These are phyloP conservation scores for Drosophila ficusphila DNA, from an alignment of 1,140 invertebrate genomes.

Conservation along the genomic window DNA sequence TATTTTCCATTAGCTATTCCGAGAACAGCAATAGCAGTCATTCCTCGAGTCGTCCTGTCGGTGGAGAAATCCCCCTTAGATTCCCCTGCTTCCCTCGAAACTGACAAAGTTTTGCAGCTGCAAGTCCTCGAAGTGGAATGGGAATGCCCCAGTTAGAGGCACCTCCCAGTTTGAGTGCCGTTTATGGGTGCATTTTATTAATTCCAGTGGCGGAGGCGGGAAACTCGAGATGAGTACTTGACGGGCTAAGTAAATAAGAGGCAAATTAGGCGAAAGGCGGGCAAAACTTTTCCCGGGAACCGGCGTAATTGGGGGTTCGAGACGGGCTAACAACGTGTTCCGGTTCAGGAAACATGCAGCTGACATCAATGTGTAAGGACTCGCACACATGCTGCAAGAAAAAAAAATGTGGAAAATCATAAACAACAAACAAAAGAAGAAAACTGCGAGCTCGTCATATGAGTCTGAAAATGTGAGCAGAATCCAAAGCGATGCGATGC, in stretches of 20 bases:
- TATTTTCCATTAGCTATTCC: constrained; percentile 55
- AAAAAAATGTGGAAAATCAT: constrained; percentile 43
- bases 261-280: constrained; percentile 54
- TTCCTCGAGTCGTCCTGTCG: constrained; percentile 5
- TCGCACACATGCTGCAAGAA: constrained; percentile 26
- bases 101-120: constrained; percentile 29
- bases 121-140: constrained; percentile 5
- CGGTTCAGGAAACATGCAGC: constrained; percentile 62
- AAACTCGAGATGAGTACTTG: constrained; percentile 18
- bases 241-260: constrained; percentile 59
- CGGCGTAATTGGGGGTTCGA: constrained; percentile 10
- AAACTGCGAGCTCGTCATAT: constrained; percentile 38
- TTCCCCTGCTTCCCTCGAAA: not conserved
- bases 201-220: constrained; percentile 24
- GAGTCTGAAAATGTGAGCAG: constrained; percentile 42
- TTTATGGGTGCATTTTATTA: constrained; percentile 49
- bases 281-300: constrained; percentile 28
- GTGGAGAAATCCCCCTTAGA: not conserved
- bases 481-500: constrained; percentile 29
- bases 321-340: constrained; percentile 43
- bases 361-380: constrained; percentile 62
- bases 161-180: not conserved
- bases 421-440: constrained; percentile 32
- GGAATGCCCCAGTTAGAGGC: not conserved
- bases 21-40: not conserved